Evolutionary conservation across 1,140 invertebrate species (phyloP).

Genomic region (Drosophila lowei): DNA sequence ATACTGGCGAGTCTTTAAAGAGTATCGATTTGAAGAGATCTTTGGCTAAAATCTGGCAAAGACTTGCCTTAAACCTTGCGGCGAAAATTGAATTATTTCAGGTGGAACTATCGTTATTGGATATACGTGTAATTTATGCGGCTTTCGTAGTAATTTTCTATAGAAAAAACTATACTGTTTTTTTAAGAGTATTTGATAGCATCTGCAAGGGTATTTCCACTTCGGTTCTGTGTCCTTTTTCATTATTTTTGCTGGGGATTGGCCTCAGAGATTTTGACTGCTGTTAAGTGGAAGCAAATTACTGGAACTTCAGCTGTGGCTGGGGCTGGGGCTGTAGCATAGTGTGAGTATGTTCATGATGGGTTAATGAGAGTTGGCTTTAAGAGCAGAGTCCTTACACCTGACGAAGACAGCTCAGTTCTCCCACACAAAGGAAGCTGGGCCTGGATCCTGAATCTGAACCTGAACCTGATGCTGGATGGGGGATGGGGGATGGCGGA

Average conservation of each 20-base stretch:
- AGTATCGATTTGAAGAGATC: no score
- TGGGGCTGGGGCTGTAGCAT: not conserved
- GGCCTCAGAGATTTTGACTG: constrained; percentile 31
- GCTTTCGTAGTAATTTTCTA: no score
- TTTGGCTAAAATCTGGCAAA: no score
- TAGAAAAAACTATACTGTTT: no score
- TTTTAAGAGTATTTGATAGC: no score
- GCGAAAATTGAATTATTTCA: no score
- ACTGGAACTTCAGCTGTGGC: constrained; percentile 9
- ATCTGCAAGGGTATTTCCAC: no score
- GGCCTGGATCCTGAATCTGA: constrained; percentile 18
- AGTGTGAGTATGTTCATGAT: constrained; percentile 3
- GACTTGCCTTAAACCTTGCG: not conserved
- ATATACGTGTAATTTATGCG: no score
- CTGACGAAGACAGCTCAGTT: not conserved
- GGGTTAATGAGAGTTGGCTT: constrained; percentile 12
- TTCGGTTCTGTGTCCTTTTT: no score
- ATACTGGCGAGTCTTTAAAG: no score
- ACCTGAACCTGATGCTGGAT: constrained; percentile 6
- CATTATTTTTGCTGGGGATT: not conserved
- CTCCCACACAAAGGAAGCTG: constrained; percentile 20
- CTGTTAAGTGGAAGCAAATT: constrained; percentile 62
- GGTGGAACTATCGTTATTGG: no score
- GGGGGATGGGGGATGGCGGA: constrained; percentile 4
- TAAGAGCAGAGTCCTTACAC: constrained; percentile 1